Evolutionary conservation across 2,888 invertebrate species (phyloP), one percentile per base, ranked within the genome.

Genomic region (Ochropleura plecta): DNA sequence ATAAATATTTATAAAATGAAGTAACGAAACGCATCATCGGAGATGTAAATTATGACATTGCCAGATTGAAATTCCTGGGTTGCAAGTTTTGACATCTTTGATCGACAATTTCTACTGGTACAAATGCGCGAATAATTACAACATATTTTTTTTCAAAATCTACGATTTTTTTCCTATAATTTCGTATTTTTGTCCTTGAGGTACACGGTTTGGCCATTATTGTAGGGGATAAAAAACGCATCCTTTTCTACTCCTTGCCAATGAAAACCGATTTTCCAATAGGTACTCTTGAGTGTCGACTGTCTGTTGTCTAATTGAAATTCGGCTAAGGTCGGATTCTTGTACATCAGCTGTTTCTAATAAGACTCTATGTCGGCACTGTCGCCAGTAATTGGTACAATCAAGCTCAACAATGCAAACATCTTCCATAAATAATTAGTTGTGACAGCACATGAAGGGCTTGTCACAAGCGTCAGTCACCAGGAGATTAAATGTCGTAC

Each of bases 401-500:
- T 81, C 70, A 70, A 72, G 76, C 55, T 67, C 62, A 70, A 82
- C 71, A 82, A 70, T 63, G 68, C 67, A 66, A 82, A 78, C 71
- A 70, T 76, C 55, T 68, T 76, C 49, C 76, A 74, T 81, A 74
- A 81, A 71, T 78, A 81, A 81, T 81, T 81, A 57, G 64, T 59
- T 60, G 69, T 74, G 82, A 83, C 79, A 73, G 63, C 48, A 59
- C 68, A 62, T 64, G 65, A 70, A 73, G 70, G 64, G 76, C 46
- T 78, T 64, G 73, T 81, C 77, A 78, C 65, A 53, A 74, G 44
- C 67, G 48, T 76, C 79, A 77, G 60, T 59, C 71, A 30, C 57
- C 60, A 71, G 42, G 64, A 71, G 85, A 83, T 85, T 85, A 85
- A 76, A 75, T 78, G 72, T 79, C 70, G 69, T 78, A 78, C 85